A percentile compares a stretch with the other conserved stretches of the same genome.
Evolutionary conservation across 2,888 invertebrate species (phyloP).

Genomic region (Idaea dimidiata): DNA sequence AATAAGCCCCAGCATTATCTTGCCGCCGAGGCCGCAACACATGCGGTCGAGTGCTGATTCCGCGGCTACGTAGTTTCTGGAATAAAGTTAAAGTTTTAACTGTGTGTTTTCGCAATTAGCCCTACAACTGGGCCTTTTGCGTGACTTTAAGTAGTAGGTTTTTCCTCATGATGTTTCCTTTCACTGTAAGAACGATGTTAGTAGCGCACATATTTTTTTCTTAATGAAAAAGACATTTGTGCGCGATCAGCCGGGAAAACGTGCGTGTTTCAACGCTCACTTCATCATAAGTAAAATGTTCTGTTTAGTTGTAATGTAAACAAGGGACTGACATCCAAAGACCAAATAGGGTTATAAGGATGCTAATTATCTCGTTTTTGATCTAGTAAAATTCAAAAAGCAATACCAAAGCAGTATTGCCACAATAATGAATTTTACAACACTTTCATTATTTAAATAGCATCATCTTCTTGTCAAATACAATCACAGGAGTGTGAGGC

Average conservation of each 20-base stretch:
- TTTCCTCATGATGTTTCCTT: too few relatives aligned
- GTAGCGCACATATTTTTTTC: too few relatives aligned
- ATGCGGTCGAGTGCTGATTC: conserved; percentile 98
- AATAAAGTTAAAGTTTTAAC: too few relatives aligned
- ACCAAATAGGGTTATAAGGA: conserved; percentile 51
- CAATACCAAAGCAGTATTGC: conserved; percentile 40
- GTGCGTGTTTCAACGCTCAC: too few relatives aligned
- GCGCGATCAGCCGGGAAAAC: too few relatives aligned
- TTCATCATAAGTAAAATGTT: neutral
- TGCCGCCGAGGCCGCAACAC: conserved; percentile 97
- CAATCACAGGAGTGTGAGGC: too few relatives aligned
- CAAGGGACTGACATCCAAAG: conserved; percentile 73
- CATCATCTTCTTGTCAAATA: too few relatives aligned
- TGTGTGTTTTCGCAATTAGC: too few relatives aligned
- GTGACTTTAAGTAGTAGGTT: too few relatives aligned
- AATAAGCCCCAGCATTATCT: conserved; percentile 93
- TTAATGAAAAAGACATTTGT: too few relatives aligned
- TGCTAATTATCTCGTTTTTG: conserved; percentile 73
- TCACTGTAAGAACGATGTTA: too few relatives aligned
- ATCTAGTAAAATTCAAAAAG: conserved; percentile 59
- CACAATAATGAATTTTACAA: conserved; percentile 50
- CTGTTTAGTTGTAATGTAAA: conserved; percentile 40
- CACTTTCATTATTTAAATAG: neutral
- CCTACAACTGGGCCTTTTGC: too few relatives aligned
- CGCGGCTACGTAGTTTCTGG: conserved; percentile 95